Conservation (phyloP, 2,888 invertebrate species). For the Aporophyla lueneburgensis region DNA sequence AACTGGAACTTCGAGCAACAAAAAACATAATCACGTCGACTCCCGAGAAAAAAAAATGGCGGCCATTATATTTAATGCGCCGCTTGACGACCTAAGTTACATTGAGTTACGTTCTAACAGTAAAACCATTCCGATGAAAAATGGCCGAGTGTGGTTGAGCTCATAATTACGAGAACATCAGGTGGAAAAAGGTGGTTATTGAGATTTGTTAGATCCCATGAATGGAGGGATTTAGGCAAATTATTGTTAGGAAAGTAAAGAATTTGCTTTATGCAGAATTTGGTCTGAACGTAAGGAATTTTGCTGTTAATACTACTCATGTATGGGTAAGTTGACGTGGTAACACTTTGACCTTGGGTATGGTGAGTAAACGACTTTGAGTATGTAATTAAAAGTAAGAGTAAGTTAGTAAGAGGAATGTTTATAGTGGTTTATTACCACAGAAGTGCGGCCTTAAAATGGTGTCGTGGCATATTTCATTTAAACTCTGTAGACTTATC, state of each 20-base stretch:
- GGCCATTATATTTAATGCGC: slow-evolving; percentile 36
- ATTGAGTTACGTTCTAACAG: slow-evolving; percentile 20
- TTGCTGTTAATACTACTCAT: background rate
- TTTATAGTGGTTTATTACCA: too few relatives aligned
- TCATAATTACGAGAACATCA: slow-evolving; percentile 33
- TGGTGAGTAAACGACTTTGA: too few relatives aligned
- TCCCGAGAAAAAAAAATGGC: slow-evolving; percentile 18
- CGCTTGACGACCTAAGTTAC: slow-evolving; percentile 30
- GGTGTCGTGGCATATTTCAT: too few relatives aligned
- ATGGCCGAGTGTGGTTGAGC: slow-evolving; percentile 19
- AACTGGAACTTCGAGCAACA: background rate
- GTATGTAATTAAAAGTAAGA: too few relatives aligned
- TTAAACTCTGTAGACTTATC: too few relatives aligned
- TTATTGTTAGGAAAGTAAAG: background rate
- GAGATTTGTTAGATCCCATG: slow-evolving; percentile 15
- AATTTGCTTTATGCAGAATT: background rate
- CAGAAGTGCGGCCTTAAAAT: too few relatives aligned
- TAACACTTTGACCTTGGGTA: background rate
- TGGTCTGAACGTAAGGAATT: background rate
- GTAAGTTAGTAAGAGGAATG: background rate
- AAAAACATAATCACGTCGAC: slow-evolving; percentile 26
- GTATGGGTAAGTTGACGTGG: too few relatives aligned
- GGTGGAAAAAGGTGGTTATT: slow-evolving; percentile 33
- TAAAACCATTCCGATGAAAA: slow-evolving; percentile 40
- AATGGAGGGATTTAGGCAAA: slow-evolving; percentile 9